A percentile compares a stretch with the other conserved stretches of the same genome.
These are phyloP conservation scores for Trochalopteron elliotii DNA, from an alignment of 2,113 vertebrate genomes.

Conservation along the genomic window DNA sequence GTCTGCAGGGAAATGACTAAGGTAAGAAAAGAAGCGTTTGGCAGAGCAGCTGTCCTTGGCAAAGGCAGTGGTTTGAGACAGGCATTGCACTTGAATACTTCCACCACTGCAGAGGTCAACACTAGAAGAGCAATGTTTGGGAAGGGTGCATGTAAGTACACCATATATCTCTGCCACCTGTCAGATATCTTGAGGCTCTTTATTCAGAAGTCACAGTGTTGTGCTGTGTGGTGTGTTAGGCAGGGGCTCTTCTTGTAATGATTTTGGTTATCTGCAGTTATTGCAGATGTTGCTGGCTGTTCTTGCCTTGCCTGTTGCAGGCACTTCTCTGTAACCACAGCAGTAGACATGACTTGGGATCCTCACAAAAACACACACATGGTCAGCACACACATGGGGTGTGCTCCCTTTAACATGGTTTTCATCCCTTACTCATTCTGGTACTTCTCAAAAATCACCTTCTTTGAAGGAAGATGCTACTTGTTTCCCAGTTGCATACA, in stretches of 20 bases:
- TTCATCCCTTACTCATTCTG: accelerated
- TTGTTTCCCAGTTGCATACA: neutral
- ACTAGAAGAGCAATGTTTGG: neutral
- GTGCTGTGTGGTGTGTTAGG: accelerated
- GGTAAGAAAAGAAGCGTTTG: neutral
- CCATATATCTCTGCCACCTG: neutral
- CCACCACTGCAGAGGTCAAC: neutral
- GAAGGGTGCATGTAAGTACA: neutral
- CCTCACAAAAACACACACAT: neutral
- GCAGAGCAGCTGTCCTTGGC: neutral
- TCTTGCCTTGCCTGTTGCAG: neutral
- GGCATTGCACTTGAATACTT: neutral
- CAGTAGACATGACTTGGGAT: neutral
- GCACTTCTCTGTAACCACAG: neutral
- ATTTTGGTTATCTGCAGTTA: neutral
- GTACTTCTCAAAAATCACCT: neutral
- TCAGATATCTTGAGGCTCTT: neutral
- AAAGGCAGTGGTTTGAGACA: neutral
- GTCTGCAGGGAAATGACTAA: neutral
- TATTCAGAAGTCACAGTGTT: neutral
- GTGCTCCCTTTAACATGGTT: neutral
- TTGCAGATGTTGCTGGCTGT: neutral
- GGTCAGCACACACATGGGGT: accelerated
- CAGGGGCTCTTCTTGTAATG: neutral
- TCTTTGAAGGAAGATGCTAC: neutral